Evolutionary conservation across 2,797 vertebrate genomes (phyloP), one percentile per base, ranked within the genome.

Genomic region (Gallinago stenura): DNA sequence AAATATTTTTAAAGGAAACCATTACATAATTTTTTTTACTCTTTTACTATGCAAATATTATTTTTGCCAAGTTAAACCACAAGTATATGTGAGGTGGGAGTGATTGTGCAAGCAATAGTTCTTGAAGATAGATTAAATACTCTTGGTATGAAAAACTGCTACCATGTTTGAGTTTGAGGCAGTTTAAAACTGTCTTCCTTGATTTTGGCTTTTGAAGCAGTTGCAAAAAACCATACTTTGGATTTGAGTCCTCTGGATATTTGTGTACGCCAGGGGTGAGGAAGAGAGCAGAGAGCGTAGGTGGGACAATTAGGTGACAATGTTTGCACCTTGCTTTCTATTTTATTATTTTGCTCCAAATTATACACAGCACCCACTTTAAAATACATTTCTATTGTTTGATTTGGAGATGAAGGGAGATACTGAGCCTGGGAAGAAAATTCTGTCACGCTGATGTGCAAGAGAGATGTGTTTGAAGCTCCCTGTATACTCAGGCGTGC

Each of bases 111-210:
- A 87, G 45, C 61, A 77, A 28, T 43, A 82, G 54, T 35, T 85
- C 91, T 91, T 85, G 64, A 72, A 90, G 77, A 61, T 28, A 70
- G 57, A 75, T 87, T 65, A 90, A 93, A 77, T 83, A 71, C 19
- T 81, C 94, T 35, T 92, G 54, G 37, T 80, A 39, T 28, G 64
- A 83, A 92, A 96, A 89, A 39, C 60, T 85, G 45, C 69, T 61
- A 20, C 43, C 25, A 28, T 54, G 39, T 92, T 96, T 75, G 43
- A 60, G 33, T 16, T 76, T 62, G 51, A 65, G 73, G 50, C 46
- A 60, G 33, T 16, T 79, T 62, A 54, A 65, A 79, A 53, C 46
- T 68, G 7, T 51, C 28, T 72, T 56, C 39, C 65, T 21, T 60
- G 51, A 57, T 53, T 83, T 12, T n/a, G 73, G 16, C 54, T 87